Percentiles rank a stretch among this genome's conserved stretches.
Conservation (phyloP, 2,113 vertebrate species). For the Enhydra lutris region DNA sequence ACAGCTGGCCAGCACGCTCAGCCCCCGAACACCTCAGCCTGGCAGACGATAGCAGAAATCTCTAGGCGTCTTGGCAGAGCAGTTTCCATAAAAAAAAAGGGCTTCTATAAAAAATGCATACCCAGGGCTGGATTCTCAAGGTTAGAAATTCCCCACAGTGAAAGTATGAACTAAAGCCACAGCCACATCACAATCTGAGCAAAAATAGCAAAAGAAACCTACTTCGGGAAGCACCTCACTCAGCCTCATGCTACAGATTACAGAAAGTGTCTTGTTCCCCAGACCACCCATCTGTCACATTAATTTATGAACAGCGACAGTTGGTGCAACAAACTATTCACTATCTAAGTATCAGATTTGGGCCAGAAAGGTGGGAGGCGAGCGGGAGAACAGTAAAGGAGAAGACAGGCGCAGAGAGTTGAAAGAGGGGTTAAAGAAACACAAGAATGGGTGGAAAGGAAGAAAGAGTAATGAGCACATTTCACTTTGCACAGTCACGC, state of each 20-base stretch:
- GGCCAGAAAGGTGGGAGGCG: neutral
- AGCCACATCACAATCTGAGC: neutral
- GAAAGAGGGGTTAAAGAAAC: neutral
- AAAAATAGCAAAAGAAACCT: constrained; percentile 6
- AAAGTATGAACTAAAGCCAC: neutral
- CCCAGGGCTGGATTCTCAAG: neutral
- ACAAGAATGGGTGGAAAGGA: neutral
- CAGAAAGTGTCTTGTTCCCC: neutral
- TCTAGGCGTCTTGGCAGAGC: neutral
- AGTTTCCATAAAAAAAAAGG: neutral
- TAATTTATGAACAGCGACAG: neutral
- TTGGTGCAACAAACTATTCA: neutral
- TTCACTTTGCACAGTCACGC: neutral
- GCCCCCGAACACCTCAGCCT: neutral
- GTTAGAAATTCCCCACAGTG: neutral
- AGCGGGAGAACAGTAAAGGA: neutral
- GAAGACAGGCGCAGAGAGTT: neutral
- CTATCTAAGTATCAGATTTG: neutral
- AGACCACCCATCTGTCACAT: neutral
- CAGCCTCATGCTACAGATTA: neutral
- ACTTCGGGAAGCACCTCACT: neutral
- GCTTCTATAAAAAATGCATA: neutral
- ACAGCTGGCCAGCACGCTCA: neutral
- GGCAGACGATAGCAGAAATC: neutral
- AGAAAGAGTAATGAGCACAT: neutral